Conservation (phyloP, 1,140 invertebrate genomes). For the Idris sp. region DNA sequence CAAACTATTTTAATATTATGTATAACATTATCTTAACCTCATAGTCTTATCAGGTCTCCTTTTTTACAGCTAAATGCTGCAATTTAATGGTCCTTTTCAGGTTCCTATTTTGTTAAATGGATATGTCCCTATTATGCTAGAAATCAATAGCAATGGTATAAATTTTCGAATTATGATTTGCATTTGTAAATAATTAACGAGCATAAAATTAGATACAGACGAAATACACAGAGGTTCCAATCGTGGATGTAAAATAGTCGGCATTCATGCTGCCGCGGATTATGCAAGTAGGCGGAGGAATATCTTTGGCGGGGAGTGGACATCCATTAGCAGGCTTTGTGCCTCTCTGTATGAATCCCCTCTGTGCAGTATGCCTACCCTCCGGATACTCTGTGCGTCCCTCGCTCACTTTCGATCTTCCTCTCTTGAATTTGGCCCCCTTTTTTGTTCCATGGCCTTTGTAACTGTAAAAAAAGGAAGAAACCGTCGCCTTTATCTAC, state of each 20-base stretch:
- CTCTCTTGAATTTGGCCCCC: slow-evolving; percentile 57
- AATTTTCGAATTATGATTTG: too few species aligned
- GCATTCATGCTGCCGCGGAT: slow-evolving; percentile 62
- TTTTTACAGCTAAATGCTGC: too few species aligned
- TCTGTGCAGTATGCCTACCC: slow-evolving; percentile 57
- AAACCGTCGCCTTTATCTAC: slow-evolving; percentile 45
- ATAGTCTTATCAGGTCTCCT: too few species aligned
- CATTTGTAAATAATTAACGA: slow-evolving; percentile 37
- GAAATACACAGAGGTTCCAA: slow-evolving; percentile 36
- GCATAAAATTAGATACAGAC: slow-evolving; percentile 36
- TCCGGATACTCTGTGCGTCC: slow-evolving; percentile 54
- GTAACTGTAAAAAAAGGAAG: slow-evolving; percentile 40
- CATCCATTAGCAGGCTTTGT: slow-evolving; percentile 71
- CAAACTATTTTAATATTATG: slow-evolving; percentile 40
- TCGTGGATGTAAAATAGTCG: slow-evolving; percentile 49
- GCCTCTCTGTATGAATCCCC: slow-evolving; percentile 63
- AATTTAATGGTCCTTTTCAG: too few species aligned
- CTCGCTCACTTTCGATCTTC: slow-evolving; percentile 59
- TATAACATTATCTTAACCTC: slow-evolving; percentile 20
- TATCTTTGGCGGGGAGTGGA: slow-evolving; percentile 69
- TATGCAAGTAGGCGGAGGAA: slow-evolving; percentile 66
- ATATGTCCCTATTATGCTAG: too few species aligned
- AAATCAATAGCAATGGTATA: too few species aligned
- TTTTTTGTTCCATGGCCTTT: slow-evolving; percentile 51
- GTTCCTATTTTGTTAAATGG: too few species aligned